Base-by-base conservation (phyloP, 2,113 vertebrate genomes). In the Lates calcarifer region DNA sequence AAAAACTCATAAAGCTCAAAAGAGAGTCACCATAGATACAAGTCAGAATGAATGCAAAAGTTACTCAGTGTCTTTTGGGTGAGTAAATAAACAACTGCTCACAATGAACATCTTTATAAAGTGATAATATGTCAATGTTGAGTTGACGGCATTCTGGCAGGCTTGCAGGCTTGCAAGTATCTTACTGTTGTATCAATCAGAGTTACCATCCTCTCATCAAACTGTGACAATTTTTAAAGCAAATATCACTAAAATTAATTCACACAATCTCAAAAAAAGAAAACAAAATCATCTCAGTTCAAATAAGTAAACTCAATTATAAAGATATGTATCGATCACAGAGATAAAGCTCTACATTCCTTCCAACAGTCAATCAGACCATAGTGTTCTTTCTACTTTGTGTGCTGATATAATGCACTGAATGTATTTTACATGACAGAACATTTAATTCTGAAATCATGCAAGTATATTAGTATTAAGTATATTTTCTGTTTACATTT, bases 401-500 rank as follows among this genome's bases (percentile, higher is more conserved):
- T 53, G 11, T 12, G 35, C 20, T 64, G 17, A 63, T 4, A 65
- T n/a, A 29, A 43, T 26, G 14, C 45, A 13, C 6, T 49, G 24
- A 41, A 29, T 39, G 1, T 13, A 15, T 57, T 49, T 49, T 3
- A 22, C 26, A 22, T 63, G 22, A 20, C n/a, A 3, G 2, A 18
- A 11, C 24, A 65, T 56, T 33, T 15, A 8, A 31, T 57, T 77
- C 41, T 41, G 13, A 56, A 66, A 45, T n/a, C 10, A 39, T 45
- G 31, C 17, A 86, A 49, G 69, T 57, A 39, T 2, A 31, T 33
- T n/a, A n/a, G n/a, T n/a, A n/a, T n/a, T n/a, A n/a, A n/a, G n/a
- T n/a, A n/a, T n/a, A n/a, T n/a, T n/a, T n/a, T n/a, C 53, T 61
- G 4, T 82, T 45, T 63, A 43, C 2, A 55, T 62, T 75, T 41